Evolutionary conservation across 2,113 vertebrate species (phyloP).

Genomic region (Columba janthina): DNA sequence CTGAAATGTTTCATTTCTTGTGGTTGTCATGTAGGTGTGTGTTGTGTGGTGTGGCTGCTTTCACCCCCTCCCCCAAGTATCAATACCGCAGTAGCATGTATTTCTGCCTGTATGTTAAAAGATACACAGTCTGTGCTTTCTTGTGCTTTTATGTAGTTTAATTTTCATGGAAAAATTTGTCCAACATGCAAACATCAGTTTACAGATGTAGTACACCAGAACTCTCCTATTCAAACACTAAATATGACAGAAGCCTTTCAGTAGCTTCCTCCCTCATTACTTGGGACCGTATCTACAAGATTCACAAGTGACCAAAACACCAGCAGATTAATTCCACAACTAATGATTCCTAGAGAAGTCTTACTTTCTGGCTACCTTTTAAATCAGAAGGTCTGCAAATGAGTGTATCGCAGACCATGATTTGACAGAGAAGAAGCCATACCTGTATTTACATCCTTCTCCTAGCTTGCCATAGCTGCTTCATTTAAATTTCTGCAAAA

Average conservation of each 20-base stretch:
- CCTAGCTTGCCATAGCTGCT: background rate
- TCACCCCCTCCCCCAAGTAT: background rate
- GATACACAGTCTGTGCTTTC: background rate
- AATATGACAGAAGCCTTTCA: background rate
- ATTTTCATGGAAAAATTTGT: background rate
- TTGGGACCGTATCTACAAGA: background rate
- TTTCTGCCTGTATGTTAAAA: background rate
- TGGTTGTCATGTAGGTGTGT: background rate
- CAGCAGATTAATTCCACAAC: background rate
- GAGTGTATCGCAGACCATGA: background rate
- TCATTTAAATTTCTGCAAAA: background rate
- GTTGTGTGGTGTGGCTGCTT: too few species aligned
- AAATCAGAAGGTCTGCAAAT: background rate
- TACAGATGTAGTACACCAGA: background rate
- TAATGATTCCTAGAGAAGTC: background rate
- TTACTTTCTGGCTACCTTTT: background rate
- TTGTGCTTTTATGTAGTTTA: accelerated
- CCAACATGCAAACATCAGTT: background rate
- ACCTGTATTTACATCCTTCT: background rate
- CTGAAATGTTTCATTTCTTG: background rate
- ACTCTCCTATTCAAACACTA: background rate
- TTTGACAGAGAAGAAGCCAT: background rate
- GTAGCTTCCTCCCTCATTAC: background rate
- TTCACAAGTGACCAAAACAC: background rate
- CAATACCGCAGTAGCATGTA: background rate